A percentile compares a stretch with the other conserved stretches of the same genome.
Evolutionary conservation across 2,888 invertebrate species (phyloP).

Genomic region (Clusia tigrina): DNA sequence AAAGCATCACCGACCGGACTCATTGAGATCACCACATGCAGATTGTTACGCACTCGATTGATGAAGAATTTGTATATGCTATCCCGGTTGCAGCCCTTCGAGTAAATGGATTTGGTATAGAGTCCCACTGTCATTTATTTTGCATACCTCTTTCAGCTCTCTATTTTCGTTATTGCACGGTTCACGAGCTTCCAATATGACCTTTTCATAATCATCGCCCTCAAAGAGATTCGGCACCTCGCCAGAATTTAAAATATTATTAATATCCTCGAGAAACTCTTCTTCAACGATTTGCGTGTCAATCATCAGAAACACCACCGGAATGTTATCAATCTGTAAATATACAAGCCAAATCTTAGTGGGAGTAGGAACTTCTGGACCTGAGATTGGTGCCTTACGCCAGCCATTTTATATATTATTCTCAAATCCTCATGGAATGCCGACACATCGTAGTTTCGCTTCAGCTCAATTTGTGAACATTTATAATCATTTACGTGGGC

Average conservation of each 20-base stretch:
- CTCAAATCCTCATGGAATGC: slow-evolving; percentile 88
- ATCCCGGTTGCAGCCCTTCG: slow-evolving; percentile 72
- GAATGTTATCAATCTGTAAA: slow-evolving; percentile 67
- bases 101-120: neutral
- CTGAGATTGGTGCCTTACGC: too few species aligned
- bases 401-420: slow-evolving; percentile 80
- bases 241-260: slow-evolving; percentile 90
- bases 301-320: slow-evolving; percentile 86
- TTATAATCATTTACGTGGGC: slow-evolving; percentile 87
- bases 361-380: too few species aligned
- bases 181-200: slow-evolving; percentile 77
- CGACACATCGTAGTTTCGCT: slow-evolving; percentile 81
- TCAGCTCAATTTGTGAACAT: slow-evolving; percentile 88
- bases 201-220: slow-evolving; percentile 84
- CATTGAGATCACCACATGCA: slow-evolving; percentile 90
- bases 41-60: slow-evolving; percentile 79
- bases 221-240: slow-evolving; percentile 93
- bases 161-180: slow-evolving; percentile 76
- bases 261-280: slow-evolving; percentile 90
- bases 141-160: too few species aligned
- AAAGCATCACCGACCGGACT: slow-evolving; percentile 90
- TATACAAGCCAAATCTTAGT: neutral
- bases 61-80: slow-evolving; percentile 87
- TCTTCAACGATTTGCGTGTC: slow-evolving; percentile 91
- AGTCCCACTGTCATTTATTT: neutral